A percentile compares a stretch with the other conserved stretches of the same genome.
Conservation (phyloP, 2,113 vertebrate species). For the Thryonomys swinderianus region DNA sequence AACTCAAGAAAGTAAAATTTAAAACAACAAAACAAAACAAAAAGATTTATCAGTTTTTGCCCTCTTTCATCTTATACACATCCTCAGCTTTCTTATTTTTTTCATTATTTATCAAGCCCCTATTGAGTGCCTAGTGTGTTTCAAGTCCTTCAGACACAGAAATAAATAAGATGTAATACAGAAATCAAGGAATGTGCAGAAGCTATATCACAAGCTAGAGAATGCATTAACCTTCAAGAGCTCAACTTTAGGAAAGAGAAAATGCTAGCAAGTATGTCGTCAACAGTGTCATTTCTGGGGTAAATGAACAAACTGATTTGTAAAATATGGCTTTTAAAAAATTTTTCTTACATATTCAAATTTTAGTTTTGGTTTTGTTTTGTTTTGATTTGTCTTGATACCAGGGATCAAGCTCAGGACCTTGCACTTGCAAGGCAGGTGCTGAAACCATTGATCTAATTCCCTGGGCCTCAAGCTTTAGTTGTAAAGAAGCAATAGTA, state of each 20-base stretch:
- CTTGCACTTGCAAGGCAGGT: too few species aligned
- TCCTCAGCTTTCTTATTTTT: neutral
- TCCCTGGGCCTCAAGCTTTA: neutral
- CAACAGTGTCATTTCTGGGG: neutral
- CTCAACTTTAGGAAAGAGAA: neutral
- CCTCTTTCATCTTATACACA: neutral
- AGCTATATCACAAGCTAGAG: neutral
- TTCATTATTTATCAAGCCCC: neutral
- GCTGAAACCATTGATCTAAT: too few species aligned
- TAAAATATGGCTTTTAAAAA: neutral
- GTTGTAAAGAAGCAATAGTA: neutral
- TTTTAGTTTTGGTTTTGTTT: slow-evolving; percentile 11
- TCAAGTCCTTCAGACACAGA: neutral
- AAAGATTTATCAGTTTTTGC: neutral
- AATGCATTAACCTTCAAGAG: neutral
- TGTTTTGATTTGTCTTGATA: too few species aligned
- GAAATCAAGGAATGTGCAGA: neutral
- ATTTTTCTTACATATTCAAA: neutral
- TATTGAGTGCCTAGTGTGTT: neutral
- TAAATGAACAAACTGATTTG: neutral
- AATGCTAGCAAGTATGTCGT: neutral
- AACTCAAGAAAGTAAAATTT: neutral
- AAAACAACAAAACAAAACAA: neutral
- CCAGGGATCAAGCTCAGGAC: too few species aligned
- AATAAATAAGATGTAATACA: neutral